Conservation (phyloP, 2,113 vertebrate species). For the Mastomys natalensis region DNA sequence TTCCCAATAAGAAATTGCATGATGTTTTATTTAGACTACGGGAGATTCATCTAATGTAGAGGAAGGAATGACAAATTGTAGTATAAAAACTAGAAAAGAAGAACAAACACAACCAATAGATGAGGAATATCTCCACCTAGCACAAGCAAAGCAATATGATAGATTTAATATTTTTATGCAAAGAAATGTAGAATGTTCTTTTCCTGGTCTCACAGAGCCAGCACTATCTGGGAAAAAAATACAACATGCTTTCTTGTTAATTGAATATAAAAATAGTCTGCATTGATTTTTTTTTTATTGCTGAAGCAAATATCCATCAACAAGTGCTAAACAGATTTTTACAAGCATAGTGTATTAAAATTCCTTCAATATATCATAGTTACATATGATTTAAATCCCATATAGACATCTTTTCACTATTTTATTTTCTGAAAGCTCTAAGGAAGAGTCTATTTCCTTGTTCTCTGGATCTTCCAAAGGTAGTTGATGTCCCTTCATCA, state of each 20-base stretch:
- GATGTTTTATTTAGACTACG: neutral
- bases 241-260: neutral
- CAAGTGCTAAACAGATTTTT: neutral
- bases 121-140: neutral
- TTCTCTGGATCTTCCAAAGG: neutral
- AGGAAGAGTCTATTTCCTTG: neutral
- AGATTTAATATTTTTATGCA: neutral
- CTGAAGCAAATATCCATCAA: neutral
- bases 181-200: neutral
- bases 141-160: neutral
- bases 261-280: neutral
- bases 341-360: neutral
- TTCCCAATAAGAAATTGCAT: neutral
- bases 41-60: neutral
- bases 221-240: neutral
- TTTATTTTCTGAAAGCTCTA: neutral
- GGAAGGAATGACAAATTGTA: neutral
- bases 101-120: neutral
- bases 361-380: neutral
- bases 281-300: constrained; percentile 19
- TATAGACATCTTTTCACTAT: neutral
- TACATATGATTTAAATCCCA: neutral
- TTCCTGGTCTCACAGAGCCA: neutral
- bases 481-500: neutral
- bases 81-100: neutral